Percentiles rank a stretch among this genome's conserved stretches.
Evolutionary conservation across 2,888 invertebrate genomes (phyloP).

Genomic region (Xanthia icteritia): DNA sequence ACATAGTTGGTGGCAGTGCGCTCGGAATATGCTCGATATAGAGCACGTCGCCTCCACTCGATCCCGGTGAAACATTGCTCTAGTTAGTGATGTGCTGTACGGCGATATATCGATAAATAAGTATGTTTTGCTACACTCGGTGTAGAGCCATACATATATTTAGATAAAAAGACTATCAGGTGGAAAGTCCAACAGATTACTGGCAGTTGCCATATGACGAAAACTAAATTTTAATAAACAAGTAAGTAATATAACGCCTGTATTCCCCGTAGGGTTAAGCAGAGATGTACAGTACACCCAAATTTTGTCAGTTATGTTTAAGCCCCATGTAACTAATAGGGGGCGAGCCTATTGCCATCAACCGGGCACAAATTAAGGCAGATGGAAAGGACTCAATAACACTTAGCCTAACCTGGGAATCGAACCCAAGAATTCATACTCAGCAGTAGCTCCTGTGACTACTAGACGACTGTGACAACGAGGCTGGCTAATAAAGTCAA

Average conservation of each 20-base stretch:
- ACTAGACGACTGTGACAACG: not conserved
- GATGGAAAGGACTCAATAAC: too few relatives aligned
- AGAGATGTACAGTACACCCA: too few relatives aligned
- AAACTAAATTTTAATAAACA: too few relatives aligned
- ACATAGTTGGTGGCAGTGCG: constrained; percentile 68
- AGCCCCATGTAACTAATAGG: not conserved
- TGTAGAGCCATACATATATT: not conserved
- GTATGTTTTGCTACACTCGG: not conserved
- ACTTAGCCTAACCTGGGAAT: not conserved
- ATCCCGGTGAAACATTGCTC: constrained; percentile 81
- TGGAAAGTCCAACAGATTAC: not conserved
- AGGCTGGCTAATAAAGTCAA: not conserved
- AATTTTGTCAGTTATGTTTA: not conserved
- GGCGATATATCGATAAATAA: constrained; percentile 66
- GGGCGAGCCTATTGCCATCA: not conserved
- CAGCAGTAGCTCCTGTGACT: not conserved
- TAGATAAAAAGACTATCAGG: not conserved
- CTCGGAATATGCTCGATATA: constrained; percentile 82
- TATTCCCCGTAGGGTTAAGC: not conserved
- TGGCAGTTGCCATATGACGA: not conserved
- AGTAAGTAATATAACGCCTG: not conserved
- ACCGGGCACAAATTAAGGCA: too few relatives aligned
- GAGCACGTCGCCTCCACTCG: constrained; percentile 85
- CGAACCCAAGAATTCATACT: not conserved
- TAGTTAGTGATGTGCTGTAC: constrained; percentile 63